Evolutionary conservation across 2,888 invertebrate species (phyloP).

Genomic region (Hirtodrosophila cameraria): DNA sequence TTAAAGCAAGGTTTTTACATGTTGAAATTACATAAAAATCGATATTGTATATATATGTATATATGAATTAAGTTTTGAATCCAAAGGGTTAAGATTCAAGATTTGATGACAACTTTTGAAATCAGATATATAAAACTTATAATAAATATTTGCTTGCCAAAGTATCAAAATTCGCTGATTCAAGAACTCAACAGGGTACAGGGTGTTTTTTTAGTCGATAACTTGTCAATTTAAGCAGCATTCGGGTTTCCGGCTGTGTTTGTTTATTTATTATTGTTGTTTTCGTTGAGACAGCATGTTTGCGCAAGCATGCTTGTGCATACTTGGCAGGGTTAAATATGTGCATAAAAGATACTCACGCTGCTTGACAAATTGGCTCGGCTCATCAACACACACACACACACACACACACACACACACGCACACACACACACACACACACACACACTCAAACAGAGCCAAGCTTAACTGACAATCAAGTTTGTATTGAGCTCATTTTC

Average conservation of each 20-base stretch:
- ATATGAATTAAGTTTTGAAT: too few species aligned
- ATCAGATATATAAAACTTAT: too few species aligned
- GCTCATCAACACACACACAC: slow-evolving; percentile 1
- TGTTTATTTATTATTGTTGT: background rate
- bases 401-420: slow-evolving; percentile 4
- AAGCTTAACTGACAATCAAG: slow-evolving; percentile 13
- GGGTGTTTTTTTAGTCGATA: slow-evolving; percentile 15
- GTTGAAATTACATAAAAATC: too few species aligned
- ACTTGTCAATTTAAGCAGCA: background rate
- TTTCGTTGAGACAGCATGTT: slow-evolving; percentile 18
- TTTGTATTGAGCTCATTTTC: background rate
- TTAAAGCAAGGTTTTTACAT: too few species aligned
- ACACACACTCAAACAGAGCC: too few species aligned
- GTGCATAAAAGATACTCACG: slow-evolving; percentile 13
- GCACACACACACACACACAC: too few species aligned
- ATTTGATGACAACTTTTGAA: too few species aligned
- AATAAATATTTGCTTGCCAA: too few species aligned
- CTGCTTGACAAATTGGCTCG: slow-evolving; percentile 14
- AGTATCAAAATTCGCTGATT: too few species aligned
- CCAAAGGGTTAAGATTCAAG: too few species aligned
- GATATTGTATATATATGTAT: too few species aligned
- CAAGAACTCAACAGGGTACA: too few species aligned
- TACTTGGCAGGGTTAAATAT: slow-evolving; percentile 21
- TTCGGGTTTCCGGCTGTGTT: background rate
- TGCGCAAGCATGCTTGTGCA: slow-evolving; percentile 40